These are phyloP conservation scores for Alloplasta piceator DNA, from an alignment of 2,888 invertebrate species.

Conservation along the genomic window DNA sequence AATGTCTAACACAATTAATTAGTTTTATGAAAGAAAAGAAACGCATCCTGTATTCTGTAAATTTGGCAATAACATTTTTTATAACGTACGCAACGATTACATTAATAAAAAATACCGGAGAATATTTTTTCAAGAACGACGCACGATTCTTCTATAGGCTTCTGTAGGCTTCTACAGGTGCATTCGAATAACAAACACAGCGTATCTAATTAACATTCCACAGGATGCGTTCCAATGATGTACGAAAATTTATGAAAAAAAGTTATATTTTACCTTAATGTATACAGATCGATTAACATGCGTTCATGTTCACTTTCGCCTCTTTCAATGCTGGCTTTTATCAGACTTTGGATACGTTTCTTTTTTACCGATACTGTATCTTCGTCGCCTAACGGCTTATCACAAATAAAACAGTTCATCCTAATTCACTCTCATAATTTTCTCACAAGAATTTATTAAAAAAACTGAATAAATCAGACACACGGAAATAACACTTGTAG, in stretches of 20 bases:
- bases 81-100: background rate
- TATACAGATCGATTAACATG: background rate
- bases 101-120: slow-evolving; percentile 9
- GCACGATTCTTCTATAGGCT: no score
- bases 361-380: background rate
- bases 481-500: no score
- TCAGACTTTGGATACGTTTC: background rate
- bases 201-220: no score
- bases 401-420: background rate
- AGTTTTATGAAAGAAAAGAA: no score
- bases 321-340: background rate
- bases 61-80: no score
- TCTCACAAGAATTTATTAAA: background rate
- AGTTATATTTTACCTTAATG: background rate
- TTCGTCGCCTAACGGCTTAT: background rate
- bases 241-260: no score
- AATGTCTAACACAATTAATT: slow-evolving; percentile 14
- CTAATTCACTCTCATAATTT: background rate
- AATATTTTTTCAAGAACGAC: no score
- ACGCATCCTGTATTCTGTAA: slow-evolving; percentile 10
- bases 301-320: background rate
- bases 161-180: no score
- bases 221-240: no score
- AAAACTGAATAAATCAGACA: no score
- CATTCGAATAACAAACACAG: no score